These are phyloP conservation scores for Nasalis larvatus DNA, from an alignment of 2,113 vertebrate genomes.

Conservation along the genomic window DNA sequence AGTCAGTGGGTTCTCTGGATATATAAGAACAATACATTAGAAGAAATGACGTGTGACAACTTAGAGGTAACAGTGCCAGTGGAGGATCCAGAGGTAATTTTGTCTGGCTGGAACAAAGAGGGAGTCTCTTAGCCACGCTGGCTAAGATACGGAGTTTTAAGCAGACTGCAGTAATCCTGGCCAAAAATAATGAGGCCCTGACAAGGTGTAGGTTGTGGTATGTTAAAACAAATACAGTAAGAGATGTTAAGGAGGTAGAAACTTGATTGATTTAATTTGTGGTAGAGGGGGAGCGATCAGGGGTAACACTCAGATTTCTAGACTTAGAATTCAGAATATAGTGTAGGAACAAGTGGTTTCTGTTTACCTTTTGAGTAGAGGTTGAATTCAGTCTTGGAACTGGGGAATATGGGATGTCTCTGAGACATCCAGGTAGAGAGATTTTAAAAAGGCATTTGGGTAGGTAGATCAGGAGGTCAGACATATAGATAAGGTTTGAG, in stretches of 20 bases:
- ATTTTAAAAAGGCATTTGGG: background rate
- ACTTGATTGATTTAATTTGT: constrained; percentile 1
- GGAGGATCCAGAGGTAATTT: background rate
- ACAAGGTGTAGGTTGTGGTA: background rate
- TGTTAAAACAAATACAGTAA: constrained; percentile 5
- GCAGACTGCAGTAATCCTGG: background rate
- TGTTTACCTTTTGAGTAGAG: background rate
- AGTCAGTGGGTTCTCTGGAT: background rate
- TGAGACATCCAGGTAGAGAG: background rate
- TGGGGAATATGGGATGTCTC: background rate
- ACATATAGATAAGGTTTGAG: background rate
- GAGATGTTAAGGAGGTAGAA: background rate
- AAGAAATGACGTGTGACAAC: background rate
- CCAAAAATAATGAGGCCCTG: constrained; percentile 10
- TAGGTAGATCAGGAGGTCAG: background rate
- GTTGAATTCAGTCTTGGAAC: background rate
- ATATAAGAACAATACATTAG: background rate
- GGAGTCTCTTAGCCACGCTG: background rate
- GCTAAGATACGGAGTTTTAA: constrained; percentile 15
- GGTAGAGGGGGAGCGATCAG: background rate
- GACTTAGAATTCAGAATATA: constrained; percentile 13
- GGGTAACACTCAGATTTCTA: background rate
- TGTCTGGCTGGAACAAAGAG: background rate
- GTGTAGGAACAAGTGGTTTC: background rate
- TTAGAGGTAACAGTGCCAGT: background rate